phyloP scores from a whole-genome alignment of 2,113 vertebrate genomes.

The Pollachius pollachius region DNA sequence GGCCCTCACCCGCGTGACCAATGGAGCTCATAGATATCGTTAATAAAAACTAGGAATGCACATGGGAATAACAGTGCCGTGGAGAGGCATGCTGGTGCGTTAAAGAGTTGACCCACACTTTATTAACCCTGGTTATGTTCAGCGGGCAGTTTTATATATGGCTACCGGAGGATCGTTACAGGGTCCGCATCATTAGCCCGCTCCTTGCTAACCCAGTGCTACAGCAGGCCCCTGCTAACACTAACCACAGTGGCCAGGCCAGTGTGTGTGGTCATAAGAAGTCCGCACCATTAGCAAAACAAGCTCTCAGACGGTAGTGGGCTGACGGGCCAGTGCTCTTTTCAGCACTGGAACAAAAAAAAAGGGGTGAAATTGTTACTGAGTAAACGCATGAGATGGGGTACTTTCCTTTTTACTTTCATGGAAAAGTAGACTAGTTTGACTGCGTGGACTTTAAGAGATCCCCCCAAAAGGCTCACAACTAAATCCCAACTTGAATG shows the following conservation, averaged over 20 bases:
- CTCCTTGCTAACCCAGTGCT: neutral
- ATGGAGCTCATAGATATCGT: neutral
- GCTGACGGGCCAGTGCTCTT: too few relatives aligned
- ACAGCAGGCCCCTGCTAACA: neutral
- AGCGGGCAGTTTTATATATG: constrained; percentile 28
- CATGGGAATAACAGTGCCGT: constrained; percentile 28
- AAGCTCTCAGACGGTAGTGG: too few relatives aligned
- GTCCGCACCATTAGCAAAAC: too few relatives aligned
- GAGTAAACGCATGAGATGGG: constrained; percentile 12
- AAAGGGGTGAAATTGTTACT: neutral
- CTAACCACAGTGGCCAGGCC: too few relatives aligned
- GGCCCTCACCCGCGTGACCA: neutral
- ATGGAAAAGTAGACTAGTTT: too few relatives aligned
- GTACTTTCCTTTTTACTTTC: neutral
- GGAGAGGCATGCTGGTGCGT: constrained; percentile 48
- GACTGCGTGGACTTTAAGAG: too few relatives aligned
- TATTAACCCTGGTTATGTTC: constrained; percentile 63
- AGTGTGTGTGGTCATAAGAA: too few relatives aligned
- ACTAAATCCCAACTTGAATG: constrained; percentile 13
- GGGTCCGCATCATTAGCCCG: constrained; percentile 51
- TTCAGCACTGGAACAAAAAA: constrained; percentile 14
- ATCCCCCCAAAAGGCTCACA: constrained; percentile 31
- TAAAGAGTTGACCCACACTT: constrained; percentile 58
- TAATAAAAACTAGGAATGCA: constrained; percentile 38
- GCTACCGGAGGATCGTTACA: constrained; percentile 48